These are phyloP conservation scores for Tapirus indicus DNA, from an alignment of 2,797 vertebrate species.

Conservation along the genomic window DNA sequence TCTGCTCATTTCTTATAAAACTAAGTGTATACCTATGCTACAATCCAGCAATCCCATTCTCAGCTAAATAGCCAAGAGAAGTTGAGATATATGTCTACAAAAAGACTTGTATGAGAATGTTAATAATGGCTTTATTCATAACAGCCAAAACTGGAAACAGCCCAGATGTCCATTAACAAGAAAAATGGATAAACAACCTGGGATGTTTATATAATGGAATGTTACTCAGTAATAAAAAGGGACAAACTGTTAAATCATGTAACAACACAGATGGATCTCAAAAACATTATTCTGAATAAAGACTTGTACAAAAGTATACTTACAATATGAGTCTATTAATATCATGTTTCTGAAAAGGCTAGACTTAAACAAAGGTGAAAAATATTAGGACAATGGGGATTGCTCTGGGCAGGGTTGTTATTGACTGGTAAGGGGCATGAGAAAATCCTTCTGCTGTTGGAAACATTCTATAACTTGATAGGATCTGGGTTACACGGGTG, in stretches of 20 bases:
- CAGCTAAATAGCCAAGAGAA: conserved; percentile 8
- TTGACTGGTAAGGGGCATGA: not conserved
- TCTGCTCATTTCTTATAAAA: not conserved
- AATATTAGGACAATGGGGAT: not conserved
- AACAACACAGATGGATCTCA: not conserved
- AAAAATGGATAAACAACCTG: not conserved
- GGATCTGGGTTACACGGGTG: not conserved
- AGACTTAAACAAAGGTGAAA: not conserved
- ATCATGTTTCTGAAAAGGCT: not conserved
- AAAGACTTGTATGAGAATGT: conserved; percentile 15
- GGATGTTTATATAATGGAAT: not conserved
- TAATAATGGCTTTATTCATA: not conserved
- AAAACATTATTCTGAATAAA: not conserved
- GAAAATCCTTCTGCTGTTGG: not conserved
- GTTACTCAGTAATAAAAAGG: not conserved
- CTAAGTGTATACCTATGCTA: not conserved
- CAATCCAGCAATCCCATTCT: not conserved
- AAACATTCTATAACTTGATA: not conserved
- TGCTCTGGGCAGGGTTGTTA: not conserved
- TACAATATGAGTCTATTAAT: not conserved
- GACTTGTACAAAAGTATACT: not conserved
- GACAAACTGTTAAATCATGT: not conserved
- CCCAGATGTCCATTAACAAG: not conserved
- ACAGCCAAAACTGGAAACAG: not conserved
- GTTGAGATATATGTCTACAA: not conserved